phyloP scores from a whole-genome alignment of 2,888 invertebrate species.

The Anoncus sp. region DNA sequence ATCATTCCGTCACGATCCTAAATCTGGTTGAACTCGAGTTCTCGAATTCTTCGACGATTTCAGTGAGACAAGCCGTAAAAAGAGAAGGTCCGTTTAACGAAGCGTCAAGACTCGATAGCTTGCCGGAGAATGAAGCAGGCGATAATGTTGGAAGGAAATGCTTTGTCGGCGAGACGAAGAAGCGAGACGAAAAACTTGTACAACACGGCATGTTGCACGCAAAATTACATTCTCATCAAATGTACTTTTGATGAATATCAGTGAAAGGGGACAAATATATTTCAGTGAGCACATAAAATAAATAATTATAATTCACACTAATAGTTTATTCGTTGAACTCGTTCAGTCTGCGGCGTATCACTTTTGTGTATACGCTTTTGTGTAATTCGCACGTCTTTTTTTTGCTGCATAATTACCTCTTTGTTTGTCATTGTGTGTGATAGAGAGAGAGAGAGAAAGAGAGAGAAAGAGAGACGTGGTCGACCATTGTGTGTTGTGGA shows the following conservation, averaged over 20 bases:
- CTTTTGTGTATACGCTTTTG: background rate
- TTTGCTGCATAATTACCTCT: conserved; percentile 72
- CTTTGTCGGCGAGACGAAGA: background rate
- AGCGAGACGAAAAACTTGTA: background rate
- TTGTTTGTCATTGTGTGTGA: conserved; percentile 74
- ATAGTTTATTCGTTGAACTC: conserved; percentile 1
- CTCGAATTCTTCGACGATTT: conserved; percentile 27
- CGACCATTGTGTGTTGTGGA: conserved; percentile 68
- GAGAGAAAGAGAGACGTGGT: conserved; percentile 39
- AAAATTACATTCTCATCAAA: conserved; percentile 2
- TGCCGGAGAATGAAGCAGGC: background rate
- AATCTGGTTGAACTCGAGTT: conserved; percentile 40
- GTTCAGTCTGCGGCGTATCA: conserved; percentile 8
- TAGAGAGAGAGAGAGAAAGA: conserved; percentile 32
- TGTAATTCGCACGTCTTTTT: conserved; percentile 21
- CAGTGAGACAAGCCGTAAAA: background rate
- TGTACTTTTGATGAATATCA: background rate
- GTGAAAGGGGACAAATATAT: background rate
- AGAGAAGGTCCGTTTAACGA: background rate
- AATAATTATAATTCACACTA: conserved; percentile 26
- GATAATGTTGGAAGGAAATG: background rate
- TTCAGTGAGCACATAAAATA: background rate
- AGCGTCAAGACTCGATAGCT: background rate
- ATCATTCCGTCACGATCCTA: conserved; percentile 1
- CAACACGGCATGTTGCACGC: background rate